Evolutionary conservation across 2,888 invertebrate species (phyloP).

Genomic region (Andrena marginata): DNA sequence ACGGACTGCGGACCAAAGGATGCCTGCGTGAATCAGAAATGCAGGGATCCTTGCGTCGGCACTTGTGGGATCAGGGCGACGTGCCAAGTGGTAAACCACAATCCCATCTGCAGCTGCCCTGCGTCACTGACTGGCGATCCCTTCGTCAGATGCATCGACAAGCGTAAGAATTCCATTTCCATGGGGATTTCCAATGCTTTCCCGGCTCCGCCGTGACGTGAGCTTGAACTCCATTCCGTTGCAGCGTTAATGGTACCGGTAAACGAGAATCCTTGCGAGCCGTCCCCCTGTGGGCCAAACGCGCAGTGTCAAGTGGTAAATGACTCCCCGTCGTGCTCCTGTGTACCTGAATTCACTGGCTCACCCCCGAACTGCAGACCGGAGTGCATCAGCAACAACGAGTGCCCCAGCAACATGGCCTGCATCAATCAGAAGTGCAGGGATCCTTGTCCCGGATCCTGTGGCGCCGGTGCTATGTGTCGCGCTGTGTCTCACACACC

Average conservation of each 20-base stretch:
- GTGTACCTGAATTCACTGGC: slow-evolving; percentile 89
- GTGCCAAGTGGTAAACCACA: slow-evolving; percentile 89
- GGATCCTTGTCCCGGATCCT: slow-evolving; percentile 91
- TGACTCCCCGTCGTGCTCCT: slow-evolving; percentile 88
- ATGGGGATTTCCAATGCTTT: slow-evolving; percentile 65
- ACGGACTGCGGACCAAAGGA: slow-evolving; percentile 88
- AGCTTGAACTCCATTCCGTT: slow-evolving; percentile 56
- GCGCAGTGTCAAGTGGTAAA: slow-evolving; percentile 88
- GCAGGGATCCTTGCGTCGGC: slow-evolving; percentile 87
- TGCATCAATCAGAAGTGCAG: slow-evolving; percentile 91
- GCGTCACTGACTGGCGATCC: slow-evolving; percentile 88
- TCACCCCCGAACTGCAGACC: slow-evolving; percentile 89
- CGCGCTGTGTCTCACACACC: slow-evolving; percentile 88
- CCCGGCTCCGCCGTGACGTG: neutral
- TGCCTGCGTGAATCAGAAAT: slow-evolving; percentile 90
- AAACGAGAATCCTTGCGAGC: slow-evolving; percentile 86
- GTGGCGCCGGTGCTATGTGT: slow-evolving; percentile 88
- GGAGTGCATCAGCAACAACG: slow-evolving; percentile 92
- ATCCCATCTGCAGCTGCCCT: slow-evolving; percentile 88
- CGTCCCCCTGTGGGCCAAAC: slow-evolving; percentile 89
- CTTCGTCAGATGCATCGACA: slow-evolving; percentile 87
- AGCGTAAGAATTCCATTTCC: slow-evolving; percentile 76
- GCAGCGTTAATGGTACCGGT: slow-evolving; percentile 86
- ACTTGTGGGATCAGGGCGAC: slow-evolving; percentile 87
- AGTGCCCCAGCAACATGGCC: slow-evolving; percentile 90